Evolutionary conservation across 2,888 invertebrate genomes (phyloP).

Genomic region (Gonocerus acuteangulatus): DNA sequence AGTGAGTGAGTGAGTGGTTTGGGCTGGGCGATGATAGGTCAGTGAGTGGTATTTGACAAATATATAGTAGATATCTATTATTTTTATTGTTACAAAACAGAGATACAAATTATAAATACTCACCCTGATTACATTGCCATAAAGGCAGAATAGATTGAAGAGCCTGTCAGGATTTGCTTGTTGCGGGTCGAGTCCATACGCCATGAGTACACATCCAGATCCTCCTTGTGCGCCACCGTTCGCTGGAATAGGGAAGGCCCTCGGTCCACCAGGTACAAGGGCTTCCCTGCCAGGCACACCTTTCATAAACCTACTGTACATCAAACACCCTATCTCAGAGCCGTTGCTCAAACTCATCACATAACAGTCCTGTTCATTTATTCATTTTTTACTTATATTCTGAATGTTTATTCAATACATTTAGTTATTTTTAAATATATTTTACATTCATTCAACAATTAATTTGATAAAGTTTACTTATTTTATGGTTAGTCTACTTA

Average conservation of each 20-base stretch:
- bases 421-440: background rate
- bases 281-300: slow-evolving; percentile 47
- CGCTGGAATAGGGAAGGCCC: slow-evolving; percentile 46
- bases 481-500: too few relatives aligned
- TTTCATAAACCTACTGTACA: slow-evolving; percentile 33
- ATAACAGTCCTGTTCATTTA: background rate
- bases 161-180: slow-evolving; percentile 91
- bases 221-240: slow-evolving; percentile 41
- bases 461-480: too few relatives aligned
- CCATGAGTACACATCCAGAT: slow-evolving; percentile 73
- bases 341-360: background rate
- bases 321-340: slow-evolving; percentile 7
- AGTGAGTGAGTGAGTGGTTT: too few relatives aligned
- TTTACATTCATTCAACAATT: background rate
- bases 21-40: too few relatives aligned
- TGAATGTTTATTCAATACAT: background rate
- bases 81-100: too few relatives aligned
- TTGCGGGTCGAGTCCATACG: slow-evolving; percentile 89
- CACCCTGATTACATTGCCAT: slow-evolving; percentile 96
- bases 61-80: too few relatives aligned
- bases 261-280: slow-evolving; percentile 45
- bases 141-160: slow-evolving; percentile 97
- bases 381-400: background rate
- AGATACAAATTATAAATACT: too few relatives aligned
- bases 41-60: too few relatives aligned